phyloP scores from a whole-genome alignment of 2,113 vertebrate species.

The Hippoglossus stenolepis region DNA sequence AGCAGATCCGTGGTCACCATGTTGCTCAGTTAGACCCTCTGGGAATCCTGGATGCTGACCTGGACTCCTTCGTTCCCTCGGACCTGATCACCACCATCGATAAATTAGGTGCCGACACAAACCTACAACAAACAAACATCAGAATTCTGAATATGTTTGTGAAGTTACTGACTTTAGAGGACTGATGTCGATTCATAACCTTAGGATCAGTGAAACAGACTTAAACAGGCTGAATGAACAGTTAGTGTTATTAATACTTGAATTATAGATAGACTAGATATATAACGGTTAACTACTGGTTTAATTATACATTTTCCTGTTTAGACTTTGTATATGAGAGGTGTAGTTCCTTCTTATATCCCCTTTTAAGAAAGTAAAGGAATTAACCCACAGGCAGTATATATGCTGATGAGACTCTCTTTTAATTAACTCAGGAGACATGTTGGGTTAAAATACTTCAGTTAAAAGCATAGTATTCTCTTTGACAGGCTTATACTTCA shows the following conservation, averaged over 20 bases:
- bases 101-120: conserved; percentile 69
- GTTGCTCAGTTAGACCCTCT: conserved; percentile 78
- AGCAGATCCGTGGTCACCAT: conserved; percentile 74
- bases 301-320: background rate
- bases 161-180: background rate
- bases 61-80: conserved; percentile 76
- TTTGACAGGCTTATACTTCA: conserved; percentile 24
- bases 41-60: conserved; percentile 76
- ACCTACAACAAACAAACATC: background rate
- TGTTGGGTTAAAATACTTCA: background rate
- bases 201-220: background rate
- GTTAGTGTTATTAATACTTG: background rate
- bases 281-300: background rate
- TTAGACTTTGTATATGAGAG: conserved; percentile 9
- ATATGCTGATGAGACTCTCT: conserved; percentile 52
- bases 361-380: background rate
- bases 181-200: background rate
- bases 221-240: background rate
- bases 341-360: background rate
- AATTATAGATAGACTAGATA: background rate
- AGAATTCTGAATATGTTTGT: background rate
- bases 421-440: conserved; percentile 40
- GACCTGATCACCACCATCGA: conserved; percentile 80
- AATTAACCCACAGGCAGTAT: conserved; percentile 16
- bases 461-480: conserved; percentile 17